Conservation (phyloP, 2,888 invertebrate genomes). For the Myopa tessellatipennis region DNA sequence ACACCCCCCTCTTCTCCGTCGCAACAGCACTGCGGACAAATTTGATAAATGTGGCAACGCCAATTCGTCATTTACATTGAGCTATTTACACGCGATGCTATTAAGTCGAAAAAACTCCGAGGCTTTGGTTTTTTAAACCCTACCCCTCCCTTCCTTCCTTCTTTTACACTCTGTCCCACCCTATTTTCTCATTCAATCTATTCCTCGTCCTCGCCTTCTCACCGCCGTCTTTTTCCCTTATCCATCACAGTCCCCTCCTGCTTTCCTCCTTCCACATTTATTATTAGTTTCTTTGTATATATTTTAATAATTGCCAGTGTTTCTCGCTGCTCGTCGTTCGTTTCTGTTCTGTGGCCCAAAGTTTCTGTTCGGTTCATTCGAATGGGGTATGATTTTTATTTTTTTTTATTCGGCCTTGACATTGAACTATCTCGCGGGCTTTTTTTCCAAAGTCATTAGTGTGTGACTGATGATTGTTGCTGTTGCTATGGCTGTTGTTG, state of each 20-base stretch:
- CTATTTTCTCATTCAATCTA: no score
- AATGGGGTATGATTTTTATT: not conserved
- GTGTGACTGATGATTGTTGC: conserved; percentile 9
- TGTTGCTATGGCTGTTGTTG: not conserved
- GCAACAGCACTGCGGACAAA: not conserved
- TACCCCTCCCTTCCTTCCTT: no score
- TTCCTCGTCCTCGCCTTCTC: no score
- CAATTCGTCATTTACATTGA: conserved; percentile 19
- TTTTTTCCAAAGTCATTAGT: conserved; percentile 12
- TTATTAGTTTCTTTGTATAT: not conserved
- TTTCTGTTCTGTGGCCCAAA: not conserved
- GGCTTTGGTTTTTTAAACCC: no score
- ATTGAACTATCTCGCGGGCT: conserved; percentile 19
- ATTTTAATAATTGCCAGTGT: not conserved
- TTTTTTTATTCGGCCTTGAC: conserved; percentile 30
- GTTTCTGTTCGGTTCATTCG: no score
- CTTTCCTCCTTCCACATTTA: no score
- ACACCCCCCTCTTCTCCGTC: no score
- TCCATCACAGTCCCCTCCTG: no score
- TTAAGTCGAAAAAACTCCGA: conserved; percentile 7
- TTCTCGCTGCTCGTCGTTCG: not conserved
- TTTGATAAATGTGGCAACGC: conserved; percentile 20
- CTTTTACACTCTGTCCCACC: no score
- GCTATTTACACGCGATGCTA: conserved; percentile 23
- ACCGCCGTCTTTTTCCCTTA: no score